Conservation (phyloP, 2,888 invertebrate species). For the Phyllotreta cruciferae region DNA sequence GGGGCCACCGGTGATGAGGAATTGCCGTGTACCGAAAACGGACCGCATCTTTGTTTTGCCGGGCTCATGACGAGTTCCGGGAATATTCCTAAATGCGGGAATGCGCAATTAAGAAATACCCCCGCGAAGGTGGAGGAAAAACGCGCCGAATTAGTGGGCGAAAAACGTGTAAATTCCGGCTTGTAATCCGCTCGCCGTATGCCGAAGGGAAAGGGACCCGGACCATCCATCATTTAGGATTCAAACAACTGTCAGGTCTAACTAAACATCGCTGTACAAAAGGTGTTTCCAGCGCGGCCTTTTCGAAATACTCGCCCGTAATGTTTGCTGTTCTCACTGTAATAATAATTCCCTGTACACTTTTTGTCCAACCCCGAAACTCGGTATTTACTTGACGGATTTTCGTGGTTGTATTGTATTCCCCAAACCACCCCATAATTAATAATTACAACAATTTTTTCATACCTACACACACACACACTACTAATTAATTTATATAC, state of each 20-base stretch:
- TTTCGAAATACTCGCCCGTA: constrained; percentile 41
- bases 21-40: too few relatives aligned
- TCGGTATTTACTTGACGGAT: constrained; percentile 48
- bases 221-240: constrained; percentile 45
- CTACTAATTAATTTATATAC: too few relatives aligned
- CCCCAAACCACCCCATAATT: too few relatives aligned
- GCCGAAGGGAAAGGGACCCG: constrained; percentile 8
- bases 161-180: too few relatives aligned
- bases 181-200: too few relatives aligned
- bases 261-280: constrained; percentile 38
- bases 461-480: too few relatives aligned
- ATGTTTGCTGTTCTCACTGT: constrained; percentile 52
- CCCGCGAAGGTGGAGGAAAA: constrained; percentile 25
- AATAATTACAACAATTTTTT: too few relatives aligned
- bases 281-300: constrained; percentile 27
- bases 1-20: too few relatives aligned
- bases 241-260: constrained; percentile 44
- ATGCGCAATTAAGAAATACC: background rate
- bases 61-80: too few relatives aligned
- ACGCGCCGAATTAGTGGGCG: too few relatives aligned
- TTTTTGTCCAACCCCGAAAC: constrained; percentile 48
- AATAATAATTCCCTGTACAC: constrained; percentile 37
- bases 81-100: too few relatives aligned
- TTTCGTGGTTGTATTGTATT: constrained; percentile 44
- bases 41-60: too few relatives aligned